Percentiles rank a stretch among this genome's conserved stretches.
phyloP scores from a whole-genome alignment of 1,140 invertebrate species.

The Drosophila quadrilineata region DNA sequence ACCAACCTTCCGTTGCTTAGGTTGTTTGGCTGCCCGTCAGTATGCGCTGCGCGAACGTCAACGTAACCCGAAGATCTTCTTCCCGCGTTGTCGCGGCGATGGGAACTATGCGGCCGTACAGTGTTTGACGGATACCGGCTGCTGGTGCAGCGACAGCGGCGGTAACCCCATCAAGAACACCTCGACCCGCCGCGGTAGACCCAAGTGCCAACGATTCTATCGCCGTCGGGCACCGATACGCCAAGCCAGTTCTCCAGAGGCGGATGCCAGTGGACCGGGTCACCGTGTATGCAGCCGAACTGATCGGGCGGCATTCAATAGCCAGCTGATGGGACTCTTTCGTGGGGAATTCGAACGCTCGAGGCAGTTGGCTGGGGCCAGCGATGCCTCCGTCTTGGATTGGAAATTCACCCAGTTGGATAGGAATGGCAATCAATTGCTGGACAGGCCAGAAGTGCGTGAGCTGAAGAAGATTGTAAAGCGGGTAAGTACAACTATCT shows the following conservation, averaged over 20 bases:
- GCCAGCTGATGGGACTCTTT: conserved; percentile 91
- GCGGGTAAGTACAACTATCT: conserved; percentile 83
- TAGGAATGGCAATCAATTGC: conserved; percentile 86
- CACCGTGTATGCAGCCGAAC: conserved; percentile 84
- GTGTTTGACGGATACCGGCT: conserved; percentile 88
- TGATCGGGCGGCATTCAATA: conserved; percentile 90
- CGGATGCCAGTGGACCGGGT: conserved; percentile 39
- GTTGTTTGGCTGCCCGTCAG: conserved; percentile 65
- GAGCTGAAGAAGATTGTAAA: conserved; percentile 90
- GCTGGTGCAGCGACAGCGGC: conserved; percentile 90
- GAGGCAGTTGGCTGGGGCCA: conserved; percentile 30
- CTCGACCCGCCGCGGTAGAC: conserved; percentile 84
- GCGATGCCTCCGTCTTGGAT: conserved; percentile 84
- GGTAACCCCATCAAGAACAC: conserved; percentile 90
- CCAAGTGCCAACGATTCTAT: conserved; percentile 85
- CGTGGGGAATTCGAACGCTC: conserved; percentile 87
- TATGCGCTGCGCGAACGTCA: conserved; percentile 64
- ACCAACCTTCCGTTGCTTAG: conserved; percentile 12
- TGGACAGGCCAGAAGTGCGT: conserved; percentile 91
- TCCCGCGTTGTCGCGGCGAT: conserved; percentile 89
- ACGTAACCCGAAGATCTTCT: conserved; percentile 82
- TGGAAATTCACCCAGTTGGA: conserved; percentile 95
- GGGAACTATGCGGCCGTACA: conserved; percentile 92
- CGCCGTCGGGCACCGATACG: conserved; percentile 72
- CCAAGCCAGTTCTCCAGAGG: conserved; percentile 36